phyloP scores from a whole-genome alignment of 2,888 invertebrate genomes.

The Alsophila aescularia region DNA sequence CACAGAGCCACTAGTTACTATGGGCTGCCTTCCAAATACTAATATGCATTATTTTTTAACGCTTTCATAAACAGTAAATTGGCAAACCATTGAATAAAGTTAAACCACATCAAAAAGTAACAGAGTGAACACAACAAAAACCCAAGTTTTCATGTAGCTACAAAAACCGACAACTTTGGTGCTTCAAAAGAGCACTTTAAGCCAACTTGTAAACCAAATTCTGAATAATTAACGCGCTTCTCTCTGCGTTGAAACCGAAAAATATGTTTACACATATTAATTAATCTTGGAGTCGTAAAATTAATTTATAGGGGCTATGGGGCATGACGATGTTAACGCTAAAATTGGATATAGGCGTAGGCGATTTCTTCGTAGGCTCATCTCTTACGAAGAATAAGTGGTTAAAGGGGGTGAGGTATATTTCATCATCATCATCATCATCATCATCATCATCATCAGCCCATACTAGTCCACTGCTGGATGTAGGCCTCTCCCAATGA shows the following conservation, averaged over 20 bases:
- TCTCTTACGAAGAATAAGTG: too few relatives aligned
- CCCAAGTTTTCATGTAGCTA: conserved; percentile 13
- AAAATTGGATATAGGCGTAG: neutral
- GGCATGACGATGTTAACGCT: neutral
- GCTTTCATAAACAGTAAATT: too few relatives aligned
- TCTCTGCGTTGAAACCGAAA: conserved; percentile 37
- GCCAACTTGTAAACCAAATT: conserved; percentile 44
- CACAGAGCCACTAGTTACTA: too few relatives aligned
- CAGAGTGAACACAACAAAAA: conserved; percentile 20
- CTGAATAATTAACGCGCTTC: conserved; percentile 44
- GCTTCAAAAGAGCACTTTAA: conserved; percentile 23
- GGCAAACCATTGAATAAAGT: neutral
- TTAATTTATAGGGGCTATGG: conserved; percentile 49
- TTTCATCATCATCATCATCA: too few relatives aligned
- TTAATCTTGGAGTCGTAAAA: conserved; percentile 56
- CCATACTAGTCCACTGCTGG: too few relatives aligned
- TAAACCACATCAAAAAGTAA: conserved; percentile 6
- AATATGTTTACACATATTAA: conserved; percentile 52
- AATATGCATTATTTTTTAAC: too few relatives aligned
- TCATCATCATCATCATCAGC: too few relatives aligned
- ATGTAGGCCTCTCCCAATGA: too few relatives aligned
- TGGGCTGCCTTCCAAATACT: too few relatives aligned
- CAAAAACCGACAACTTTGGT: conserved; percentile 26
- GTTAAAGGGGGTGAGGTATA: too few relatives aligned
- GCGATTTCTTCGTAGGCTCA: too few relatives aligned